Percentiles rank a stretch among this genome's conserved stretches.
Conservation (phyloP, 2,797 vertebrate genomes). For the Scleropages formosus region DNA sequence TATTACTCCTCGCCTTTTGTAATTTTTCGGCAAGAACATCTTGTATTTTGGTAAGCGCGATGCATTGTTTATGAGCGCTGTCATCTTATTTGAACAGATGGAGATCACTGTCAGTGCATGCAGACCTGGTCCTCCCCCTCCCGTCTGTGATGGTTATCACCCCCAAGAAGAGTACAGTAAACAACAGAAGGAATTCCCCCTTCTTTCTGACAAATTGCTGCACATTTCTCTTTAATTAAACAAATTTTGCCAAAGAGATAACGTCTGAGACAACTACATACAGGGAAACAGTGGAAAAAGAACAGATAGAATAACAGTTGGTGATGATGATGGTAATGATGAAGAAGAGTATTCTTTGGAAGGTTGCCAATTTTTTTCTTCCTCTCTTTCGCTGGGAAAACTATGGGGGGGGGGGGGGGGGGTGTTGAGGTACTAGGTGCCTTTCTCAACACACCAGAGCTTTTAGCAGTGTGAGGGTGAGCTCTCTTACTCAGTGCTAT, state of each 20-base stretch:
- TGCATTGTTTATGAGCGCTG: slow-evolving; percentile 19
- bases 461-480: not conserved
- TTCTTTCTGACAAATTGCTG: slow-evolving; percentile 17
- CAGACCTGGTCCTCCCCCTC: slow-evolving; percentile 16
- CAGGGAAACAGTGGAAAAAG: not conserved
- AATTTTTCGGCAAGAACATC: slow-evolving; percentile 13
- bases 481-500: not conserved
- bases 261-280: not conserved
- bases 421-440: not conserved
- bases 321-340: not conserved
- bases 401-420: not conserved
- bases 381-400: not conserved
- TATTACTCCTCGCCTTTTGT: not conserved
- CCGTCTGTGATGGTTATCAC: slow-evolving; percentile 35
- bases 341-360: not conserved
- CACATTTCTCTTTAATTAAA: slow-evolving; percentile 23
- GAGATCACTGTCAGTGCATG: slow-evolving; percentile 35
- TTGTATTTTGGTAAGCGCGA: slow-evolving; percentile 25
- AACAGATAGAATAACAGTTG: not conserved
- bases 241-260: slow-evolving; percentile 9
- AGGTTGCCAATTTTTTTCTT: not conserved
- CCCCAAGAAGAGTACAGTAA: slow-evolving; percentile 33
- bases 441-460: not conserved
- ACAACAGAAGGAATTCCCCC: slow-evolving; percentile 40
- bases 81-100: slow-evolving; percentile 34